Evolutionary conservation across 2,797 vertebrate genomes (phyloP).

Genomic region (Poeciliopsis gracilis): DNA sequence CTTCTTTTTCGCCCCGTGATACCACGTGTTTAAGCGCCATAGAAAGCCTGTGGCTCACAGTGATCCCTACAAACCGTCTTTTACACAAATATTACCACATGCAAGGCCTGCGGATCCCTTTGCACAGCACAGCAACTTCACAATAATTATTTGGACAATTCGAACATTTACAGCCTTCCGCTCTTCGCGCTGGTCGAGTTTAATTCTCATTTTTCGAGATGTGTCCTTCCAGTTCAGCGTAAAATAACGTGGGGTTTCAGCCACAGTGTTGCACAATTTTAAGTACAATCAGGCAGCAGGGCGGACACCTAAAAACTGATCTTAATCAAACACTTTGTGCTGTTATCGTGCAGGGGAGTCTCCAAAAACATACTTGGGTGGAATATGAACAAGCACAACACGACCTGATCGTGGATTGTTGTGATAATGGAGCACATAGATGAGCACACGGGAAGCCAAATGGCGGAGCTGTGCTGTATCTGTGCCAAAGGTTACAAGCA

Average conservation of each 20-base stretch:
- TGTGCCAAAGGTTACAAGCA: constrained; percentile 76
- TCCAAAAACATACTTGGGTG: neutral
- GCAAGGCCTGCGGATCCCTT: neutral
- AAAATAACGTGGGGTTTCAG: neutral
- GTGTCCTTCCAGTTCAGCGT: neutral
- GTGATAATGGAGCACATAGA: constrained; percentile 2
- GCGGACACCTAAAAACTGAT: constrained; percentile 5
- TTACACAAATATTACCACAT: constrained; percentile 25
- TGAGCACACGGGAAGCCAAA: constrained; percentile 42
- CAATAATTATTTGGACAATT: neutral
- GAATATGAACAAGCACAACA: neutral
- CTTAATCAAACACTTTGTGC: neutral
- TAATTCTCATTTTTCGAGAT: neutral
- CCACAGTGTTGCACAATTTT: neutral
- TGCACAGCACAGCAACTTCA: neutral
- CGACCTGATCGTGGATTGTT: neutral
- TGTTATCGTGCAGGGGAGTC: neutral
- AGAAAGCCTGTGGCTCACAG: constrained; percentile 40
- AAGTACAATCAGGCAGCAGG: constrained; percentile 5
- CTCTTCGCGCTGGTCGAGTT: neutral
- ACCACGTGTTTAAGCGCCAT: constrained; percentile 72
- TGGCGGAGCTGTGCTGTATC: constrained; percentile 58
- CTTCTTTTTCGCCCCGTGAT: constrained; percentile 56
- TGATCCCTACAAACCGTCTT: constrained; percentile 39
- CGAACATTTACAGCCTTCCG: neutral